Evolutionary conservation across 2,888 invertebrate genomes (phyloP).

Genomic region (Schrankia costaestrigalis): DNA sequence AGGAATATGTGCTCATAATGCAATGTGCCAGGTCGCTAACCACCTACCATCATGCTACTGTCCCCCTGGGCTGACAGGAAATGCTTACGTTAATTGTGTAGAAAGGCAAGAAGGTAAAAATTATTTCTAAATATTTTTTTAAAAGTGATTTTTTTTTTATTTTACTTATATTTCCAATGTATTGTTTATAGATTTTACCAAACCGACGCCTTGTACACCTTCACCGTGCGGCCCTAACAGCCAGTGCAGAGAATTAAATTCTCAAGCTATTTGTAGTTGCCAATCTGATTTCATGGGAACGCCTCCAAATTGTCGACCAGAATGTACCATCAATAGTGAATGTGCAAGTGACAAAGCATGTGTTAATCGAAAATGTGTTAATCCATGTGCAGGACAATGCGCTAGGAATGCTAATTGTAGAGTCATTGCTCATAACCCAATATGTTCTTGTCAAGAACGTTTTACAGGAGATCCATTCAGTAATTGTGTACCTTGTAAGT

Average conservation of each 20-base stretch:
- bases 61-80: constrained; percentile 83
- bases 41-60: constrained; percentile 89
- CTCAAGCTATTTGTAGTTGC: constrained; percentile 87
- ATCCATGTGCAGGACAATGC: constrained; percentile 90
- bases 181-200: constrained; percentile 53
- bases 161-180: no score
- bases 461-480: constrained; percentile 90
- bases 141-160: not conserved
- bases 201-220: constrained; percentile 82
- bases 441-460: constrained; percentile 87
- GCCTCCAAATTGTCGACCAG: constrained; percentile 89
- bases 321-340: constrained; percentile 90
- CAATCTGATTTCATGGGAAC: constrained; percentile 85
- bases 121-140: not conserved
- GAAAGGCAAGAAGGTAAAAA: constrained; percentile 60
- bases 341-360: constrained; percentile 89
- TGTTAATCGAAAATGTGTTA: constrained; percentile 86
- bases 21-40: constrained; percentile 87
- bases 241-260: constrained; percentile 84
- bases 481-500: constrained; percentile 76
- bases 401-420: constrained; percentile 89
- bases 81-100: constrained; percentile 84
- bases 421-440: constrained; percentile 90
- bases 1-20: constrained; percentile 86
- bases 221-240: constrained; percentile 91